Percentiles rank a stretch among this genome's conserved stretches.
These are phyloP conservation scores for Ernsta delagoae DNA, from an alignment of 2,888 invertebrate species.

Conservation along the genomic window DNA sequence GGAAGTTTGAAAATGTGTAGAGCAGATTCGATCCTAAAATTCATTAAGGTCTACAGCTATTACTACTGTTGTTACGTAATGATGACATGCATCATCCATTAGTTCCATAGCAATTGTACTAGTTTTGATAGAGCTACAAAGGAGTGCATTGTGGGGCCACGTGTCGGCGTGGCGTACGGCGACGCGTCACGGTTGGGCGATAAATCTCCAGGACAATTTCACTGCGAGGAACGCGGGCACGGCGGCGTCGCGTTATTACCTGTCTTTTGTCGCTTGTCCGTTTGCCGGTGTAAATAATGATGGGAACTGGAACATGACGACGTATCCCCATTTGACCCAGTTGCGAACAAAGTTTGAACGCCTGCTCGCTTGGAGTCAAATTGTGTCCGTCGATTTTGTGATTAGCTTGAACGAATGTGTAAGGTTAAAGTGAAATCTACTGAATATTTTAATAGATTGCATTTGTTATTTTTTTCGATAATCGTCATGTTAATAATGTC, in stretches of 20 bases:
- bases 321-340: neutral
- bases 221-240: conserved; percentile 16
- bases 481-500: too few species aligned
- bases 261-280: conserved; percentile 33
- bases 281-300: conserved; percentile 29
- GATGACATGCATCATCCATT: too few species aligned
- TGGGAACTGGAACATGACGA: conserved; percentile 8
- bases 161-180: neutral
- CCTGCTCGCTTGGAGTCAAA: neutral
- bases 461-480: too few species aligned
- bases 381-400: neutral
- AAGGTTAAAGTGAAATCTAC: neutral
- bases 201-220: conserved; percentile 30
- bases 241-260: conserved; percentile 30
- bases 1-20: too few species aligned
- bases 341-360: neutral
- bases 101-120: too few species aligned
- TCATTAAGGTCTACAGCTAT: too few species aligned
- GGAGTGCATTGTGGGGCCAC: neutral
- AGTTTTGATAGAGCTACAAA: neutral
- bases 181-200: conserved; percentile 19
- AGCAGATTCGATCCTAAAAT: too few species aligned
- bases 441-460: neutral
- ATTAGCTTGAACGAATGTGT: neutral
- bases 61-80: too few species aligned